Conservation (phyloP, 2,888 invertebrate species). For the Cheilosia vulpina region DNA sequence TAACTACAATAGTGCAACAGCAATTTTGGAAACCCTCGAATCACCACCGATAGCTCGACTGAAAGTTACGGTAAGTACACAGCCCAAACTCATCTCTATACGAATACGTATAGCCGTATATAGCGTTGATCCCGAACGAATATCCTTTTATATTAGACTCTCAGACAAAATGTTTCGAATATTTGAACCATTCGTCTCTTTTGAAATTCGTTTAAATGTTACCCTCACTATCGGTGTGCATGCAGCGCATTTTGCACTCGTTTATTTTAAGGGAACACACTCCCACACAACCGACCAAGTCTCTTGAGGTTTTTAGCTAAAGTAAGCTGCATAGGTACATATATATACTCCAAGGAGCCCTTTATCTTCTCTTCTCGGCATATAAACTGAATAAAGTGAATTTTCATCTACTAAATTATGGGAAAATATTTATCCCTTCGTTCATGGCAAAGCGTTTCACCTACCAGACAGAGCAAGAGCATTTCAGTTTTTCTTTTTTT, state of each 20-base stretch:
- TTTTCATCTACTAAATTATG: slow-evolving; percentile 53
- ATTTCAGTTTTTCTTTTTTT: background rate
- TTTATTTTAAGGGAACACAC: slow-evolving; percentile 14
- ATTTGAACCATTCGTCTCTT: slow-evolving; percentile 62
- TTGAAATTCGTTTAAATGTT: slow-evolving; percentile 58
- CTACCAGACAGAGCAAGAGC: background rate
- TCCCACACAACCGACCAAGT: slow-evolving; percentile 5
- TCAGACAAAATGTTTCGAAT: slow-evolving; percentile 55
- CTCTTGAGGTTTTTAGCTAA: slow-evolving; percentile 23
- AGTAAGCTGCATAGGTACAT: slow-evolving; percentile 10
- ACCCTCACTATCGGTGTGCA: slow-evolving; percentile 10
- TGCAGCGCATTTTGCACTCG: slow-evolving; percentile 18
- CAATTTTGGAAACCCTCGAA: slow-evolving; percentile 83
- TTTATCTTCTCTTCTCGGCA: slow-evolving; percentile 49
- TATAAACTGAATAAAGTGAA: slow-evolving; percentile 70
- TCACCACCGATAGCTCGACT: slow-evolving; percentile 83
- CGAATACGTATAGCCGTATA: background rate
- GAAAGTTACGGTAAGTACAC: slow-evolving; percentile 82
- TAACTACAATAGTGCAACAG: slow-evolving; percentile 83
- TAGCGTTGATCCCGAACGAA: slow-evolving; percentile 35
- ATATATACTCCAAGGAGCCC: slow-evolving; percentile 23
- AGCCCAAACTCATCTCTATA: background rate
- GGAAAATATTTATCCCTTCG: slow-evolving; percentile 44
- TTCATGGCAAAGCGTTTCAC: slow-evolving; percentile 5
- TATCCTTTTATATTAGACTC: slow-evolving; percentile 32